These are phyloP conservation scores for Spisula solida DNA, from an alignment of 2,888 invertebrate genomes.

Conservation along the genomic window DNA sequence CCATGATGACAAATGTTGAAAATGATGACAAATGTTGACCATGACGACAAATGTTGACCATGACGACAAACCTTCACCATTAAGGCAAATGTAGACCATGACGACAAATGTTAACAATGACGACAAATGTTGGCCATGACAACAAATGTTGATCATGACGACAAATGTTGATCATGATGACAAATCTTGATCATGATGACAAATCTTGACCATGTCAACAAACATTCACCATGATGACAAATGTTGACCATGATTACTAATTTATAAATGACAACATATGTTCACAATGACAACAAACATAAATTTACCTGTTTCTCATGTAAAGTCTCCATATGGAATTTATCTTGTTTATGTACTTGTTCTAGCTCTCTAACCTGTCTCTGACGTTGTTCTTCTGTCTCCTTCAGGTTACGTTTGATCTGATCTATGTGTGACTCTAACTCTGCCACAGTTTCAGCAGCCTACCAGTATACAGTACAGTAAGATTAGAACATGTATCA, in stretches of 20 bases:
- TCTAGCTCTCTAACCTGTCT: constrained; percentile 85
- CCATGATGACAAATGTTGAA: too few relatives aligned
- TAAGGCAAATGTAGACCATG: too few relatives aligned
- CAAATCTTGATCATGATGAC: too few relatives aligned
- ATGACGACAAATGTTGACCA: too few relatives aligned
- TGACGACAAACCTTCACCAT: too few relatives aligned
- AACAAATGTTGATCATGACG: too few relatives aligned
- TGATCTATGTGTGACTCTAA: constrained; percentile 83
- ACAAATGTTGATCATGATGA: too few relatives aligned
- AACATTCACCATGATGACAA: not conserved
- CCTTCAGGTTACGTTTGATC: constrained; percentile 83
- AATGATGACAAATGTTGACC: too few relatives aligned
- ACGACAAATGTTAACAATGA: too few relatives aligned
- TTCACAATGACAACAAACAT: not conserved
- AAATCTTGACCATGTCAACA: too few relatives aligned
- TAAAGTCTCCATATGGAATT: constrained; percentile 83
- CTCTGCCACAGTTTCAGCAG: constrained; percentile 83
- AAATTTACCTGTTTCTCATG: constrained; percentile 86
- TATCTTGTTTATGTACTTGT: constrained; percentile 85
- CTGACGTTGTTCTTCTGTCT: constrained; percentile 83
- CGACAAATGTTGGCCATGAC: too few relatives aligned
- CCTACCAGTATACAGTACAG: constrained; percentile 71
- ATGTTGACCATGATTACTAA: not conserved
- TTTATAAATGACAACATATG: too few relatives aligned
- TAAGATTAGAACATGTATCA: not conserved